phyloP scores from a whole-genome alignment of 2,113 vertebrate species.

The Psilopogon haemacephalus region DNA sequence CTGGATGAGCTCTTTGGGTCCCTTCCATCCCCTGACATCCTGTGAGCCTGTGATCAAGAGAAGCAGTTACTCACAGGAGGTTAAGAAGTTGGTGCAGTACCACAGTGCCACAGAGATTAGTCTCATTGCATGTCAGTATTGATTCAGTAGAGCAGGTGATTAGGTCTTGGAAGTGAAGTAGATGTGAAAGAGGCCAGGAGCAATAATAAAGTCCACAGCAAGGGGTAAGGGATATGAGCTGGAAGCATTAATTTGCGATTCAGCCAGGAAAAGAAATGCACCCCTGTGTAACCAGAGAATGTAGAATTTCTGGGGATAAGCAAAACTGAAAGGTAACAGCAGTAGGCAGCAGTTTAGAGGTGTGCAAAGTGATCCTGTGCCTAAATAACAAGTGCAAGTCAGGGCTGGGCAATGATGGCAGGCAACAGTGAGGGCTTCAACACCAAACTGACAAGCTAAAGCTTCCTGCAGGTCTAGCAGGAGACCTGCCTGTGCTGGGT shows the following conservation, averaged over 20 bases:
- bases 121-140: constrained; percentile 32
- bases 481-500: not conserved
- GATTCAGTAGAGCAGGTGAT: not conserved
- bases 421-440: not conserved
- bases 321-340: not conserved
- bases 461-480: not conserved
- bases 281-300: constrained; percentile 1
- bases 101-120: not conserved
- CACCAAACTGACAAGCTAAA: not conserved
- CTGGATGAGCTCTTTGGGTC: too few species aligned
- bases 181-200: not conserved
- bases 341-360: not conserved
- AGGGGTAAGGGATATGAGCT: constrained; percentile 20
- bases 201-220: not conserved
- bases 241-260: constrained; percentile 33
- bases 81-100: not conserved
- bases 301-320: not conserved
- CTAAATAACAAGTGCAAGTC: not conserved
- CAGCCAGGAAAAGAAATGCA: constrained; percentile 49
- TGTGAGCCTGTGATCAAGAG: too few species aligned
- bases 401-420: not conserved
- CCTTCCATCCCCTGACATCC: too few species aligned
- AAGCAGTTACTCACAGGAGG: not conserved
- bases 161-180: not conserved
- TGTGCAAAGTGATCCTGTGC: not conserved